Evolutionary conservation across 1,140 invertebrate genomes (phyloP), one percentile per base, ranked within the genome.

Genomic region (Drosophila sp.): DNA sequence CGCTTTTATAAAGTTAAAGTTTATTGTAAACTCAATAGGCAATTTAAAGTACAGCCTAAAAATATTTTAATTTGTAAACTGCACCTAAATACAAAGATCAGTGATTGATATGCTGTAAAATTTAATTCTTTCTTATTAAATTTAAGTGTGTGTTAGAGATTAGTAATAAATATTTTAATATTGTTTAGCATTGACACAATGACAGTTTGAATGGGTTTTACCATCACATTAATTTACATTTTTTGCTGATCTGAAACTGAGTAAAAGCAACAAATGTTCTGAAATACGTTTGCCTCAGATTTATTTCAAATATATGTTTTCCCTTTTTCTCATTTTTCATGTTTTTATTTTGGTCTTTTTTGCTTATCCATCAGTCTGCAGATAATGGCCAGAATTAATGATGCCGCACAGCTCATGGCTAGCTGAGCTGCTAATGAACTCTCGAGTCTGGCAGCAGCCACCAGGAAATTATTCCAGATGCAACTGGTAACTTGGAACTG

Each of bases 351-450:
- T 36, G 43, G 14, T 21, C 21, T 9, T 41, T 27, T 32, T 51
- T 40, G 57, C 46, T 29, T 59, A 40, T 21, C 14, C 38, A 27
- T 45, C 14, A 11, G 48, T 34, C 14, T 67, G 40, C 5, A 9
- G 29, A 21, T 69, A 27, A 53, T 59, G 65, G 43, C 51, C 16
- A 67, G 56, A 69, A 73, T 69, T 69, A 73, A 73, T 73, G 71
- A 73, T 69, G 43, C 32, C 43, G 25, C 29, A 45, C 64, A 38
- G n/a, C 18, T n/a, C 4, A 46, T 48, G 11, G 45, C 25, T 34
- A 16, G 11, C 8, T 51, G 29, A 36, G 25, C 16, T 50, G 54
- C 64, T 67, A 58, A 67, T 67, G 54, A 67, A 67, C 43, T 48
- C 25, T 25, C 40, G 46, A 40, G 1, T 40, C 25, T 41, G 14